A percentile compares a stretch with the other conserved stretches of the same genome.
Conservation (phyloP, 2,888 invertebrate genomes). For the Dinocampus coccinellae region DNA sequence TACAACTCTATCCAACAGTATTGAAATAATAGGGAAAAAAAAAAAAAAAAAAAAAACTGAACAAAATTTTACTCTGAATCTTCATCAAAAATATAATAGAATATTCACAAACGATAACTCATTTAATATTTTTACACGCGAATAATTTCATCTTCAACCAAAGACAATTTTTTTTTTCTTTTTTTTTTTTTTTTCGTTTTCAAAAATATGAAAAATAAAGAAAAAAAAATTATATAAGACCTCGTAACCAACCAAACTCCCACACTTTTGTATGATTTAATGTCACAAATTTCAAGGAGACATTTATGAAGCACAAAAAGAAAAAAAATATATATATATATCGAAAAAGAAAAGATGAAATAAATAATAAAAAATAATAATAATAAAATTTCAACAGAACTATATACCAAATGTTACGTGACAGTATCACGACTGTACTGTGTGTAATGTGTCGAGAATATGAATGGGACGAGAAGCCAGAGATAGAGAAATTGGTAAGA, state of each 20-base stretch:
- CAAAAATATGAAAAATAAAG: background rate
- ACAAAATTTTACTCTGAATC: too few relatives aligned
- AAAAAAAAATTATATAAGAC: background rate
- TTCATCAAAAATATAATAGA: too few relatives aligned
- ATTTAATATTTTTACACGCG: too few relatives aligned
- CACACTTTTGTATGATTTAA: background rate
- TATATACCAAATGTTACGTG: conserved; percentile 1
- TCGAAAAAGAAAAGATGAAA: too few relatives aligned
- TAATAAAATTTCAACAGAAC: background rate
- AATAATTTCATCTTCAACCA: too few relatives aligned
- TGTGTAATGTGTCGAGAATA: conserved; percentile 36
- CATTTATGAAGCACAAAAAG: background rate
- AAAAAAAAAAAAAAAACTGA: too few relatives aligned
- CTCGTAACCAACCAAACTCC: background rate
- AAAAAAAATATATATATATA: too few relatives aligned
- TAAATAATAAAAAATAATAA: background rate
- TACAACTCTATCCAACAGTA: too few relatives aligned
- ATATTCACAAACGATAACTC: too few relatives aligned
- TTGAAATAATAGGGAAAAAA: too few relatives aligned
- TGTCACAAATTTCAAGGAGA: conserved; percentile 5
- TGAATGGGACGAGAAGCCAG: conserved; percentile 40
- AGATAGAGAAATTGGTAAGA: conserved; percentile 33
- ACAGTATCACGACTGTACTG: conserved; percentile 12
- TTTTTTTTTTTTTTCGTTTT: too few relatives aligned
- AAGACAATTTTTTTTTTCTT: background rate